Evolutionary conservation across 1,140 invertebrate genomes (phyloP).

Genomic region (Drosophila paulistorum): DNA sequence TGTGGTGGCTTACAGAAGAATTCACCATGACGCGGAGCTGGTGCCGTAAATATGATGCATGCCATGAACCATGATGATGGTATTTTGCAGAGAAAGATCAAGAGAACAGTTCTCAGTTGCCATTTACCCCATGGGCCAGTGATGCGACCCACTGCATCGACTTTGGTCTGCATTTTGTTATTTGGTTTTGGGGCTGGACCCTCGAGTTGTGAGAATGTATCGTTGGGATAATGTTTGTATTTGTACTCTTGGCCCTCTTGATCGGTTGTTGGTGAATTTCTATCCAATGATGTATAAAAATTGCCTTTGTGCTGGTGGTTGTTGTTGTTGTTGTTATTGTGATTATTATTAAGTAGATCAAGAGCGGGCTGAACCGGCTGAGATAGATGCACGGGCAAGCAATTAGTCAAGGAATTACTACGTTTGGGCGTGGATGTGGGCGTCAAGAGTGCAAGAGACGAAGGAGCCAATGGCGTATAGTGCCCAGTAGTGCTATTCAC

Average conservation of each 20-base stretch:
- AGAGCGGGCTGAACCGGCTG: constrained; percentile 14
- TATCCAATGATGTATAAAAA: constrained; percentile 50
- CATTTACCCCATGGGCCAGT: constrained; percentile 83
- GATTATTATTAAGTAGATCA: constrained; percentile 14
- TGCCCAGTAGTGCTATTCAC: constrained; percentile 32
- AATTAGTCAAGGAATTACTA: constrained; percentile 49
- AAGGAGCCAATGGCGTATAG: constrained; percentile 12
- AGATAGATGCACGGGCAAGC: not conserved
- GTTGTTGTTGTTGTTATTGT: constrained; percentile 59
- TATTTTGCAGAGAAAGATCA: constrained; percentile 83
- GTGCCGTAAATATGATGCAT: constrained; percentile 83
- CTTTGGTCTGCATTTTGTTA: constrained; percentile 77
- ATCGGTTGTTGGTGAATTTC: constrained; percentile 16
- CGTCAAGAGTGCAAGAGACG: not conserved
- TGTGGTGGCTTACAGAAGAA: constrained; percentile 81
- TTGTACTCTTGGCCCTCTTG: constrained; percentile 44
- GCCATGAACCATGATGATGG: constrained; percentile 84
- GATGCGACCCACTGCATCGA: constrained; percentile 80
- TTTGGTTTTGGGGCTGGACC: constrained; percentile 53
- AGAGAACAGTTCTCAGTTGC: constrained; percentile 80
- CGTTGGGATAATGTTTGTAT: constrained; percentile 68
- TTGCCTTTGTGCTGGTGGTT: constrained; percentile 54
- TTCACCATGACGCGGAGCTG: constrained; percentile 76
- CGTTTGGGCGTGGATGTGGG: constrained; percentile 31
- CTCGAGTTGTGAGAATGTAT: constrained; percentile 70